These are phyloP conservation scores for Plebejus anna DNA, from an alignment of 2,888 invertebrate genomes.

Conservation along the genomic window DNA sequence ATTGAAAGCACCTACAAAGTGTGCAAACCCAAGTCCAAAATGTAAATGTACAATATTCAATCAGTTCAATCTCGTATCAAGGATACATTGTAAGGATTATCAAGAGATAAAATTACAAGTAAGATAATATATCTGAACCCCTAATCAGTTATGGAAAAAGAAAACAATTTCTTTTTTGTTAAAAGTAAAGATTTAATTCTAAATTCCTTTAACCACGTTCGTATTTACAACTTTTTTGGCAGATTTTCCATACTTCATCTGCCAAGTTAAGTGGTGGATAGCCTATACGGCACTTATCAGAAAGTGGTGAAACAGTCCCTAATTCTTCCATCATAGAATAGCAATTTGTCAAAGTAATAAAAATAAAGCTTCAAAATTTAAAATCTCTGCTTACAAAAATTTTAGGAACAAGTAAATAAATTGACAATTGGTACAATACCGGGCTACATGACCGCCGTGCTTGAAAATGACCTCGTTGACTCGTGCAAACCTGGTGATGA, in stretches of 20 bases:
- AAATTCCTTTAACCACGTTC: too few species aligned
- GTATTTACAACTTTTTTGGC: too few species aligned
- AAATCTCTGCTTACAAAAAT: conserved; percentile 32
- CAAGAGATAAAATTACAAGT: conserved; percentile 92
- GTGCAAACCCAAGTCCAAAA: conserved; percentile 71
- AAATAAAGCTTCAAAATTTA: background rate
- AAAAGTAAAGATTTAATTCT: too few species aligned
- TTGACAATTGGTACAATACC: conserved; percentile 86
- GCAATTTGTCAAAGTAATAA: too few species aligned
- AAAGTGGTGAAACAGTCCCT: too few species aligned
- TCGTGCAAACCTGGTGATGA: conserved; percentile 94
- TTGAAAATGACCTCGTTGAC: conserved; percentile 93
- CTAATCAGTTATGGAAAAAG: too few species aligned
- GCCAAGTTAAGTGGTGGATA: too few species aligned
- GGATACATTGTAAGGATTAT: conserved; percentile 87
- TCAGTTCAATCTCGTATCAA: conserved; percentile 75
- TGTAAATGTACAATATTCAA: conserved; percentile 80
- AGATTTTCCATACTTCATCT: too few species aligned
- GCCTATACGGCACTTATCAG: too few species aligned
- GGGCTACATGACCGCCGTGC: conserved; percentile 86
- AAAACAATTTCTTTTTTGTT: too few species aligned
- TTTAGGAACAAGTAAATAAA: conserved; percentile 87
- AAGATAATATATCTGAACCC: conserved; percentile 31
- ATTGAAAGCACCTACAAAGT: conserved; percentile 77
- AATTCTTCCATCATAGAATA: too few species aligned